A percentile compares a stretch with the other conserved stretches of the same genome.
Conservation (phyloP, 2,113 vertebrate species). For the Tyto alba region DNA sequence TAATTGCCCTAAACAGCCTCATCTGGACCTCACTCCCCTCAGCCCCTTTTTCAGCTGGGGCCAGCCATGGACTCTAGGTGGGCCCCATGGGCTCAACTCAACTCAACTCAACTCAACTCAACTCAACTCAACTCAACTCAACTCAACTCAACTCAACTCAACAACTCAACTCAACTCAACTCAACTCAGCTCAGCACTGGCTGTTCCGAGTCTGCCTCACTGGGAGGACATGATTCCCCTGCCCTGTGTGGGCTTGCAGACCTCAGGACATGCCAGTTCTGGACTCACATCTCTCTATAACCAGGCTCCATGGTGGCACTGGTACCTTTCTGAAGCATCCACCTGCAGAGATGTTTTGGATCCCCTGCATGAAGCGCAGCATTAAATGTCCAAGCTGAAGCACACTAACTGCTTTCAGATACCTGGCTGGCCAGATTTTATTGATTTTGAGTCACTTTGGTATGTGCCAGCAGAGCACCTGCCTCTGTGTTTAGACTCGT, state of each 20-base stretch:
- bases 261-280: no score
- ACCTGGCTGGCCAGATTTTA: background rate
- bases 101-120: accelerated
- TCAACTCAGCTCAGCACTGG: no score
- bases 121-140: no score
- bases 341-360: background rate
- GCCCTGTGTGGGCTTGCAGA: no score
- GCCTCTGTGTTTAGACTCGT: accelerated
- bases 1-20: background rate
- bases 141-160: no score
- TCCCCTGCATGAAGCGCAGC: accelerated
- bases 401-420: background rate
- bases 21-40: no score
- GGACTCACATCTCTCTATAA: background rate
- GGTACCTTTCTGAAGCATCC: background rate
- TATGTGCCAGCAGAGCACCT: background rate
- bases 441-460: background rate
- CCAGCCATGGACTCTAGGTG: accelerated
- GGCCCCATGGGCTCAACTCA: accelerated
- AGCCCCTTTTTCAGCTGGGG: background rate
- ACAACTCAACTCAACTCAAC: no score
- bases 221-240: accelerated
- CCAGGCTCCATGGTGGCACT: background rate
- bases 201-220: accelerated
- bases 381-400: no score